Evolutionary conservation across 30 jellyfish, hydroid and myxozoan genomes (phyloP).

Genomic region (Pelagia noctiluca): DNA sequence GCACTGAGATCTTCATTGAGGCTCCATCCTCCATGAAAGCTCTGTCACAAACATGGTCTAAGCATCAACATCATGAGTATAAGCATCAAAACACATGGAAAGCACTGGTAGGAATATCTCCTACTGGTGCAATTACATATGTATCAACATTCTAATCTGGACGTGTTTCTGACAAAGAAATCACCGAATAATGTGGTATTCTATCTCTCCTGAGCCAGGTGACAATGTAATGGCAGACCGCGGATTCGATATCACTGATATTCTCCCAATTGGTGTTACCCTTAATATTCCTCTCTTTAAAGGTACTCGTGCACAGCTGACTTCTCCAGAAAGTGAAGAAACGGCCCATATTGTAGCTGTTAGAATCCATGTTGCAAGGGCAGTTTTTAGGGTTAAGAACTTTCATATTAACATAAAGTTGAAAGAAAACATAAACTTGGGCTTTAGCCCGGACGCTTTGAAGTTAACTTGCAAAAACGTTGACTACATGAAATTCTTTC

Average conservation of each 20-base stretch:
- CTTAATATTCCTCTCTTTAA: conserved; percentile 47
- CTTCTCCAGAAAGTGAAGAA: conserved; percentile 32
- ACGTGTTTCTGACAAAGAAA: too few relatives aligned
- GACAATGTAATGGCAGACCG: conserved; percentile 73
- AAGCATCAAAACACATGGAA: conserved; percentile 69
- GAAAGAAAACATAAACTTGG: too few relatives aligned
- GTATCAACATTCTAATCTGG: conserved; percentile 46
- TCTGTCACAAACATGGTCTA: conserved; percentile 54
- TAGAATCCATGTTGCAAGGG: conserved; percentile 62
- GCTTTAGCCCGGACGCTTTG: too few relatives aligned
- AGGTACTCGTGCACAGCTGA: conserved; percentile 16
- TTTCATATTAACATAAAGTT: too few relatives aligned
- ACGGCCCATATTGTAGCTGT: conserved; percentile 39
- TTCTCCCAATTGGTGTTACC: conserved; percentile 22
- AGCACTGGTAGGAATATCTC: conserved; percentile 55
- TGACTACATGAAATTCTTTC: too few relatives aligned
- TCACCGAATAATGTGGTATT: conserved; percentile 28
- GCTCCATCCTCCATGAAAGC: conserved; percentile 47
- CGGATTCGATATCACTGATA: conserved; percentile 46
- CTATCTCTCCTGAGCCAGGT: conserved; percentile 36
- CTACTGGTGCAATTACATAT: conserved; percentile 51
- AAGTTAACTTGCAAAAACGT: too few relatives aligned
- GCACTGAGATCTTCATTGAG: too few relatives aligned
- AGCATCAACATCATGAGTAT: too few relatives aligned
- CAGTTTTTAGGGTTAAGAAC: conserved; percentile 52